Evolutionary conservation across 1,140 invertebrate genomes (phyloP).

Genomic region (Belonocnema kinseyi): DNA sequence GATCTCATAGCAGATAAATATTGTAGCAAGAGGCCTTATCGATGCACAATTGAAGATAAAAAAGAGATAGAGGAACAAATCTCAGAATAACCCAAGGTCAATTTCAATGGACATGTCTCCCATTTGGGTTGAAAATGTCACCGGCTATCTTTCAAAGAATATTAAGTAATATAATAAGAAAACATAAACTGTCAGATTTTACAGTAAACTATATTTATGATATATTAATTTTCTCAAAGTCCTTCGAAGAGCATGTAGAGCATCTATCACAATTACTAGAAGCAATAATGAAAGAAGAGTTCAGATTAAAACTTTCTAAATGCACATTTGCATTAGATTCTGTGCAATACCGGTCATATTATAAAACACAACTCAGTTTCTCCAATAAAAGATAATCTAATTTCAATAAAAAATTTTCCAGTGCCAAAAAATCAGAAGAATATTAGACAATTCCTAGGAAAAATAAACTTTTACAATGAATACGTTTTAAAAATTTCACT

Average conservation of each 20-base stretch:
- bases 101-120: conserved; percentile 54
- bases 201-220: conserved; percentile 60
- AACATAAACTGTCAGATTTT: conserved; percentile 55
- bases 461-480: conserved; percentile 27
- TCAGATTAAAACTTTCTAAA: conserved; percentile 35
- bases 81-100: conserved; percentile 47
- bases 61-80: conserved; percentile 37
- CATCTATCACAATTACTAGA: conserved; percentile 30
- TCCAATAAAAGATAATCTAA: conserved; percentile 48
- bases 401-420: conserved; percentile 40
- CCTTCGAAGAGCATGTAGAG: conserved; percentile 54
- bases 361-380: conserved; percentile 32
- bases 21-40: conserved; percentile 28
- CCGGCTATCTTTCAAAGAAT: conserved; percentile 46
- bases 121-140: conserved; percentile 59
- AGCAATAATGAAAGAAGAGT: conserved; percentile 20
- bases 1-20: conserved; percentile 40
- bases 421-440: not conserved
- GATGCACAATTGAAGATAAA: conserved; percentile 19
- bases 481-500: conserved; percentile 40
- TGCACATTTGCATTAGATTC: conserved; percentile 25
- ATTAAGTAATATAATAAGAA: conserved; percentile 55
- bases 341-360: conserved; percentile 4
- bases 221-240: conserved; percentile 63
- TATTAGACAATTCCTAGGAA: not conserved